These are phyloP conservation scores for Columba livia DNA, from an alignment of 2,113 vertebrate genomes.

Conservation along the genomic window DNA sequence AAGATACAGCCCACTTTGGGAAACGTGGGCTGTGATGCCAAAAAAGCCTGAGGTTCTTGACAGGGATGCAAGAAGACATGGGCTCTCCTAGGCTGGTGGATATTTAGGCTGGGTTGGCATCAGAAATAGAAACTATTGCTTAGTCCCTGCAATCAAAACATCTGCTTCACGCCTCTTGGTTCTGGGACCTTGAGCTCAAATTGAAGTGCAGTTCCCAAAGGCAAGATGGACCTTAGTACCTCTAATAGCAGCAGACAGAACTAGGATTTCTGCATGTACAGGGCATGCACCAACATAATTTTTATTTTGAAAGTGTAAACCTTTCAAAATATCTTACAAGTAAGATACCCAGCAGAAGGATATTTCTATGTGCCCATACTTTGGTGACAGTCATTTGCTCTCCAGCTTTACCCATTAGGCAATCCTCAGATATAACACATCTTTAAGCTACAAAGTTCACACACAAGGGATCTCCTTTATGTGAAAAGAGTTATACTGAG, in stretches of 20 bases:
- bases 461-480: neutral
- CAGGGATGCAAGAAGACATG: neutral
- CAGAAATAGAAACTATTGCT: neutral
- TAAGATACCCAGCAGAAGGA: neutral
- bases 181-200: neutral
- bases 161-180: neutral
- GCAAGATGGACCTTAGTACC: neutral
- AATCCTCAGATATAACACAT: neutral
- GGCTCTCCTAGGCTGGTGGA: neutral
- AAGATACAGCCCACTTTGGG: neutral
- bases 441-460: neutral
- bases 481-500: neutral
- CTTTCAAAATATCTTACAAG: neutral
- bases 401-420: neutral
- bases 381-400: neutral
- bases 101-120: neutral
- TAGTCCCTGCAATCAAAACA: neutral
- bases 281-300: fast-evolving
- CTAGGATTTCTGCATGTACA: neutral
- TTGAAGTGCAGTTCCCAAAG: neutral
- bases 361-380: neutral
- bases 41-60: neutral
- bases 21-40: neutral
- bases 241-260: neutral
- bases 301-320: neutral